Evolutionary conservation across 2,113 vertebrate genomes (phyloP), one percentile per base, ranked within the genome.

Genomic region (Egretta garzetta): DNA sequence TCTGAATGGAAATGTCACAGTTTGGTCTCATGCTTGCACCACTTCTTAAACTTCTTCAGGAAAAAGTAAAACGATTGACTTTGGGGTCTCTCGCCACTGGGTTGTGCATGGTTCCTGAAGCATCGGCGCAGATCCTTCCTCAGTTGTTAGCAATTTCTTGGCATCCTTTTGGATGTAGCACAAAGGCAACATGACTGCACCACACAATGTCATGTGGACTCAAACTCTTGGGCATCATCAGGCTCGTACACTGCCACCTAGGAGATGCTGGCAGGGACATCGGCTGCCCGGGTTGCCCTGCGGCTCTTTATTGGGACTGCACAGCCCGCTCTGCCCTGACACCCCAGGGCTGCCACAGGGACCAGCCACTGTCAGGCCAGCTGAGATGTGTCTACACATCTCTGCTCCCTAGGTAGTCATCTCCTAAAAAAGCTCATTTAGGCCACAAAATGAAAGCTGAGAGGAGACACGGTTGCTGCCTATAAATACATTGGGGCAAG

Each of bases 401-500:
- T 43, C 87, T 64, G 30, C 80, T 94, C 71, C 87, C 81, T 41
- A 75, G 60, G 81, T 90, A 87, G 21, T 33, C 63, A 55, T 81
- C 80, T 56, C 64, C 86, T 90, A 49, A n/a, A 87, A 84, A 43
- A 93, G 43, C 62, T 86, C 45, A 7, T 88, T 85, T 50, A 76
- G 85, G 59, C 71, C 91, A 45, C 72, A 63, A 79, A 88, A 85
- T 1, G 21, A 91, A 85, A 96, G 85, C 85, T 88, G 55, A 86
- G 93, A 93, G 59, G 37, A 93, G 71, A 62, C 92, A 90, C 0
- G 37, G 74, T 80, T 92, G 67, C 74, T 70, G 74, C 55, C 96
- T 95, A 93, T 93, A 96, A 97, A 96, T 95, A 97, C 82, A 88
- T 26, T 47, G 82, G 66, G 63, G 79, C 88, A 71, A 94, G 55